Evolutionary conservation across 1,140 invertebrate genomes (phyloP).

Genomic region (Hyphantria cunea): DNA sequence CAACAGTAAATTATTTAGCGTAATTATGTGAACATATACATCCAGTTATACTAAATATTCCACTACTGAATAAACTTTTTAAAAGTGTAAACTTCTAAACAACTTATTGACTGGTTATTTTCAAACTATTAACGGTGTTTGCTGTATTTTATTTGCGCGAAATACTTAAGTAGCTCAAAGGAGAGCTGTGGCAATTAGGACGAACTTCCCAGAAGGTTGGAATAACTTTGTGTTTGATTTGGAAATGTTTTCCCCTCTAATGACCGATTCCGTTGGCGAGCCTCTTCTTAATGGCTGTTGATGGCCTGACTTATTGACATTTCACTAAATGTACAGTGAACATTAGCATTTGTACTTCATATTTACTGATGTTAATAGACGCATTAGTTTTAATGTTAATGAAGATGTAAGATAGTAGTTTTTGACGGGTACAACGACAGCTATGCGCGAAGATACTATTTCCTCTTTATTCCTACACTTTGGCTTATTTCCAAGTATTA

Average conservation of each 20-base stretch:
- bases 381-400: not conserved
- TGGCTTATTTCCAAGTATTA: too few relatives aligned
- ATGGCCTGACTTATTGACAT: constrained; percentile 54
- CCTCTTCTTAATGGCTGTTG: constrained; percentile 50
- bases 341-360: constrained; percentile 48
- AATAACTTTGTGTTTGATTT: constrained; percentile 64
- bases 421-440: not conserved
- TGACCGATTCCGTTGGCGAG: constrained; percentile 52
- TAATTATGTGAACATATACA: too few relatives aligned
- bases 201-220: constrained; percentile 53
- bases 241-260: constrained; percentile 65
- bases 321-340: constrained; percentile 30
- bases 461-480: too few relatives aligned
- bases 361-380: constrained; percentile 39
- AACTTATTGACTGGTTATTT: not conserved
- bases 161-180: constrained; percentile 42
- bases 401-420: not conserved
- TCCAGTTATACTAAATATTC: too few relatives aligned
- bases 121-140: constrained; percentile 10
- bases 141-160: constrained; percentile 32
- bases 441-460: not conserved
- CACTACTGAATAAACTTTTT: too few relatives aligned
- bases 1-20: too few relatives aligned
- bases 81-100: too few relatives aligned
- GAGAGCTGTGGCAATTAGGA: constrained; percentile 53